phyloP scores from a whole-genome alignment of 1,140 invertebrate genomes.

The Macrobrachium rosenbergii region DNA sequence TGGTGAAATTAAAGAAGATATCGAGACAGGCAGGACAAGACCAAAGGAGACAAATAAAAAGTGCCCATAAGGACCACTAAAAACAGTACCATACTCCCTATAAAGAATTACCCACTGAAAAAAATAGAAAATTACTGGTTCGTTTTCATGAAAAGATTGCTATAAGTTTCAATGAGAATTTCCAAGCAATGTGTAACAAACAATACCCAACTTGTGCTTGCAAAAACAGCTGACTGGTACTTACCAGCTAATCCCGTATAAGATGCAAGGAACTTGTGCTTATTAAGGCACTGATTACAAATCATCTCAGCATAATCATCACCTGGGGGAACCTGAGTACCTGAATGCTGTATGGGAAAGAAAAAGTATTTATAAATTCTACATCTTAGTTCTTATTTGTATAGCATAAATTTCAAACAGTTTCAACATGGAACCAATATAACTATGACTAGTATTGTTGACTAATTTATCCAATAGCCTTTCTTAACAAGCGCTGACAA shows the following conservation, averaged over 20 bases:
- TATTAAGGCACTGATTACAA: slow-evolving; percentile 66
- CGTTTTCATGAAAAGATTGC: no score
- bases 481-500: no score
- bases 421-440: no score
- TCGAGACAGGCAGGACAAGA: no score
- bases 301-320: slow-evolving; percentile 72
- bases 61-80: not conserved
- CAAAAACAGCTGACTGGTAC: not conserved
- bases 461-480: no score
- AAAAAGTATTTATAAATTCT: not conserved
- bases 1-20: no score
- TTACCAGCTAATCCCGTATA: slow-evolving; percentile 50
- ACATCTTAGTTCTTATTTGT: not conserved
- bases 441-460: no score
- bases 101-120: not conserved
- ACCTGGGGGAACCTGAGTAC: slow-evolving; percentile 66
- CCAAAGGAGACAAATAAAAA: no score
- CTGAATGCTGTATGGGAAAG: slow-evolving; percentile 77
- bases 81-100: not conserved
- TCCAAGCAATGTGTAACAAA: not conserved
- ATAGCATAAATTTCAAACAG: no score
- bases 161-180: no score
- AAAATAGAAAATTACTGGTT: not conserved
- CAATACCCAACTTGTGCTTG: not conserved
- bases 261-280: slow-evolving; percentile 55